Conservation (phyloP, 2,113 vertebrate species). For the Tricholaema leucomelas region DNA sequence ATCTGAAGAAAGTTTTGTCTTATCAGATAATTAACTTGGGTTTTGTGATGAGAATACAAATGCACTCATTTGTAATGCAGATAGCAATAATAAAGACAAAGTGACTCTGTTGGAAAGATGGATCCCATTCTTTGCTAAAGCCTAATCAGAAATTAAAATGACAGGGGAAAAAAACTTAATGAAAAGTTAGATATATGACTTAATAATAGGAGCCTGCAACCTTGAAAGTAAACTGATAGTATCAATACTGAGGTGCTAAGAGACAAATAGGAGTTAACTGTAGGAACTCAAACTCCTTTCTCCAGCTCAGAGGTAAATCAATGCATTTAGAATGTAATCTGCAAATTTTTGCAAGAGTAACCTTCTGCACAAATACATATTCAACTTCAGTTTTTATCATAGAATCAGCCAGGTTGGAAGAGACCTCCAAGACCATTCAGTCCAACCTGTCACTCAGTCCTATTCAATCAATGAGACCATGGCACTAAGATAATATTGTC, state of each 20-base stretch:
- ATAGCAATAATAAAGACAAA: constrained; percentile 28
- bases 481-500: too few relatives aligned
- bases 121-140: neutral
- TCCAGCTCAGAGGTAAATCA: neutral
- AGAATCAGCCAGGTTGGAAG: too few relatives aligned
- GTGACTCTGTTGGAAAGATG: neutral
- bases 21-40: constrained; percentile 50
- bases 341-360: neutral
- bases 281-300: neutral
- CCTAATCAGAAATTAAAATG: constrained; percentile 25
- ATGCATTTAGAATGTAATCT: neutral
- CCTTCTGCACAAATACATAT: neutral
- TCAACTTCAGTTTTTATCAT: neutral
- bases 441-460: too few relatives aligned
- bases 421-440: too few relatives aligned
- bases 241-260: neutral
- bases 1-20: constrained; percentile 52
- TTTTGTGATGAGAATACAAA: constrained; percentile 39
- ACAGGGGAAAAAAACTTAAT: neutral
- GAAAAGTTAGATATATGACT: neutral
- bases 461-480: too few relatives aligned
- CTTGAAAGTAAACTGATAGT: neutral
- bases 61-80: constrained; percentile 14
- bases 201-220: neutral
- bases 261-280: neutral